phyloP scores from a whole-genome alignment of 2,888 invertebrate species.

The Gisinianus flammeolus region DNA sequence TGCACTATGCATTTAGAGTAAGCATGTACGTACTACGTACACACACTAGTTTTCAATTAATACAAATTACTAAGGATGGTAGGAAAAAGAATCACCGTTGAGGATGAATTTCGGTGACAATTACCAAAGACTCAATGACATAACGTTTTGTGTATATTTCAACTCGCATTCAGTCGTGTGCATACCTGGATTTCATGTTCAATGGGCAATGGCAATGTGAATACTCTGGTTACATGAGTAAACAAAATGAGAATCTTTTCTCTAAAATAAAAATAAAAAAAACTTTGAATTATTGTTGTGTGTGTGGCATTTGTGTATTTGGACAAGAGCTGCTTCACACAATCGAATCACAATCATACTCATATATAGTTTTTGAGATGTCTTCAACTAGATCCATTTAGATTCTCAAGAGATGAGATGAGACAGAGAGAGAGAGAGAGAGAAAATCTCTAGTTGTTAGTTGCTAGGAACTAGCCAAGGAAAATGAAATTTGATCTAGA shows the following conservation, averaged over 20 bases:
- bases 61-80: slow-evolving; percentile 6
- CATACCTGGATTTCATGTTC: not conserved
- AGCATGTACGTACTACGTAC: too few species aligned
- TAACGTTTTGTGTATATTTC: not conserved
- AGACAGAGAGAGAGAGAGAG: slow-evolving; percentile 5
- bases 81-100: not conserved
- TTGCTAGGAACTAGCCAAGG: slow-evolving; percentile 14
- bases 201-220: not conserved
- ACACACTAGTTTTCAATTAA: slow-evolving; percentile 35
- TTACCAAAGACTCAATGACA: not conserved
- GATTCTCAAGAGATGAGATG: slow-evolving; percentile 10
- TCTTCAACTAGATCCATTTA: slow-evolving; percentile 17
- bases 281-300: not conserved
- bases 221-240: not conserved
- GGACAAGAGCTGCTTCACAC: not conserved
- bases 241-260: not conserved
- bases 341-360: not conserved
- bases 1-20: too few species aligned
- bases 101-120: slow-evolving; percentile 14
- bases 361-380: not conserved
- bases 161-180: too few species aligned
- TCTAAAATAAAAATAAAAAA: too few species aligned
- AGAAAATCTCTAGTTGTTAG: too few species aligned
- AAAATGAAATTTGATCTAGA: slow-evolving; percentile 39
- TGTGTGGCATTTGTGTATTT: not conserved